Percentiles rank a stretch among this genome's conserved stretches.
These are phyloP conservation scores for Phasia obesa DNA, from an alignment of 2,888 invertebrate genomes.

Conservation along the genomic window DNA sequence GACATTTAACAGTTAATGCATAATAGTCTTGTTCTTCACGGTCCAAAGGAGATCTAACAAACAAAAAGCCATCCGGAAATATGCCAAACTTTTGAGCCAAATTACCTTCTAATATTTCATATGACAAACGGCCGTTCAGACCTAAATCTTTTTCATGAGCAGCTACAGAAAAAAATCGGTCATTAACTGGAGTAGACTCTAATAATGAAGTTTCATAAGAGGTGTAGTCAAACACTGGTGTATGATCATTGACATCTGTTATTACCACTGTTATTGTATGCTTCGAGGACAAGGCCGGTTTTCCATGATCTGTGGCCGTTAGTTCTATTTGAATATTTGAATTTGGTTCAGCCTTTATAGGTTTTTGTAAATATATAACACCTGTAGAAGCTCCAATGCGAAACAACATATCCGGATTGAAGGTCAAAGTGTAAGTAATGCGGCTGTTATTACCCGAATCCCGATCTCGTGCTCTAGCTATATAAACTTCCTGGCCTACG, in stretches of 20 bases:
- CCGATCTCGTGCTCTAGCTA: slow-evolving; percentile 92
- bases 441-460: slow-evolving; percentile 95
- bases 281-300: slow-evolving; percentile 88
- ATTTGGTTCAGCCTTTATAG: slow-evolving; percentile 89
- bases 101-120: slow-evolving; percentile 93
- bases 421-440: slow-evolving; percentile 90
- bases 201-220: slow-evolving; percentile 95
- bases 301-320: slow-evolving; percentile 92
- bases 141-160: slow-evolving; percentile 95
- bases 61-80: slow-evolving; percentile 96
- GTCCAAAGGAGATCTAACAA: slow-evolving; percentile 92
- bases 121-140: slow-evolving; percentile 89
- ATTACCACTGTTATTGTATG: slow-evolving; percentile 88
- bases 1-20: slow-evolving; percentile 92
- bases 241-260: slow-evolving; percentile 97
- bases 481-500: slow-evolving; percentile 95
- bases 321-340: slow-evolving; percentile 89
- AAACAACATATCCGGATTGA: slow-evolving; percentile 92
- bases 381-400: slow-evolving; percentile 93
- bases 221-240: slow-evolving; percentile 95
- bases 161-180: slow-evolving; percentile 93
- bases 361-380: slow-evolving; percentile 92
- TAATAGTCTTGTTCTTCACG: slow-evolving; percentile 96
- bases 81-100: slow-evolving; percentile 93
- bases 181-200: slow-evolving; percentile 95